Conservation (phyloP, 2,113 vertebrate species). For the Halcyon senegalensis region DNA sequence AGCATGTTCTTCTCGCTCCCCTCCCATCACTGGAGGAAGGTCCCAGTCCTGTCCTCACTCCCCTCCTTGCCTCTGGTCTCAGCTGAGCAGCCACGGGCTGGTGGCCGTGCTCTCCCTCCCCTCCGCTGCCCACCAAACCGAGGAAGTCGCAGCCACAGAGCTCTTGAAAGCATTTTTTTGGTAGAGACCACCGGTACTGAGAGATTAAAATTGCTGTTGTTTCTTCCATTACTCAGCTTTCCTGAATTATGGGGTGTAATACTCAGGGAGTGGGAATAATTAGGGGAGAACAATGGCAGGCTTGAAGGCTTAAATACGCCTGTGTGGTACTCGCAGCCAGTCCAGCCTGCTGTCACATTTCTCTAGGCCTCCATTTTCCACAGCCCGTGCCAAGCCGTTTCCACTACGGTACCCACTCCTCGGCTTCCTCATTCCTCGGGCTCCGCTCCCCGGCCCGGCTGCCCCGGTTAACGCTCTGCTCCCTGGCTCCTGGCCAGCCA, state of each 20-base stretch:
- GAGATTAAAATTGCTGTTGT: conserved; percentile 75
- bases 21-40: neutral
- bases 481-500: neutral
- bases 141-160: conserved; percentile 62
- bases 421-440: conserved; percentile 47
- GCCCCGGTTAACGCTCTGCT: neutral
- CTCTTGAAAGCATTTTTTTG: conserved; percentile 66
- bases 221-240: conserved; percentile 78
- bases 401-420: neutral
- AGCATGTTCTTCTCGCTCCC: accelerated
- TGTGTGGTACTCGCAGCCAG: conserved; percentile 53
- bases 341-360: conserved; percentile 59
- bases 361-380: conserved; percentile 62
- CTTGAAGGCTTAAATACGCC: conserved; percentile 63
- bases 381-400: conserved; percentile 43
- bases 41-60: neutral
- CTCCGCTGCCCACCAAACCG: conserved; percentile 34
- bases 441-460: neutral
- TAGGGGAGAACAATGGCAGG: conserved; percentile 73
- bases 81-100: neutral
- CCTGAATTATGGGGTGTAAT: conserved; percentile 79
- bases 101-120: conserved; percentile 38
- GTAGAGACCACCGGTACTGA: conserved; percentile 74
- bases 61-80: neutral
- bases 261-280: conserved; percentile 74